Percentiles rank a stretch among this genome's conserved stretches.
Evolutionary conservation across 1,140 invertebrate species (phyloP).

Genomic region (Heliconius melpomene): DNA sequence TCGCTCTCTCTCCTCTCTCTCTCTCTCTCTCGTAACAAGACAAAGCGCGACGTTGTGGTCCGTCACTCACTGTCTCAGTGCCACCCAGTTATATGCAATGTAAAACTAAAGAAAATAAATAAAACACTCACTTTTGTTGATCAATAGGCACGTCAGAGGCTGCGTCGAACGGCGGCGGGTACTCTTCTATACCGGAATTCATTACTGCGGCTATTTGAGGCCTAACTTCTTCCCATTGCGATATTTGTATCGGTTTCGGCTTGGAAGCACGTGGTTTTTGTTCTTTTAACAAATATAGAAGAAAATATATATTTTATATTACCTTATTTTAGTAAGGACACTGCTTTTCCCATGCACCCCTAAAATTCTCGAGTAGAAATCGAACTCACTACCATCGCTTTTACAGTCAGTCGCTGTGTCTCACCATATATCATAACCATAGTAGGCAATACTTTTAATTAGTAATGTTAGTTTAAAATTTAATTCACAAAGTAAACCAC

Average conservation of each 20-base stretch:
- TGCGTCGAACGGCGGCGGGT: slow-evolving; percentile 92
- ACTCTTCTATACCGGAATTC: slow-evolving; percentile 81
- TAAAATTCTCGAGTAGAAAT: too few species aligned
- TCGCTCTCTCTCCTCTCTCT: too few species aligned
- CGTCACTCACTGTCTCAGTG: too few species aligned
- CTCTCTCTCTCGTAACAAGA: too few species aligned
- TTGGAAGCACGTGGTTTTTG: slow-evolving; percentile 50
- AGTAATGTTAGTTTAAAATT: not conserved
- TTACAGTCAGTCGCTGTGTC: too few species aligned
- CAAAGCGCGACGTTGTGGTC: too few species aligned
- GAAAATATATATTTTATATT: not conserved
- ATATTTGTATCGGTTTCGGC: slow-evolving; percentile 40
- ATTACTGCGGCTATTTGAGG: slow-evolving; percentile 88
- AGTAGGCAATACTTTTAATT: too few species aligned
- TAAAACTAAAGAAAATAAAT: not conserved
- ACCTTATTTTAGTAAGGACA: too few species aligned
- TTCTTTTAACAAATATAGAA: slow-evolving; percentile 39
- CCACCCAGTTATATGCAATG: too few species aligned
- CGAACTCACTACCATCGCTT: too few species aligned
- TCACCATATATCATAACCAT: too few species aligned
- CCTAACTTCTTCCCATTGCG: slow-evolving; percentile 87
- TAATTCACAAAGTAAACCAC: not conserved
- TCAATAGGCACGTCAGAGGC: slow-evolving; percentile 91
- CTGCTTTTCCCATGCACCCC: too few species aligned
- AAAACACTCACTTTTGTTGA: slow-evolving; percentile 89